Evolutionary conservation across 2,113 vertebrate species (phyloP), one percentile per base, ranked within the genome.

Genomic region (Scopus umbretta): DNA sequence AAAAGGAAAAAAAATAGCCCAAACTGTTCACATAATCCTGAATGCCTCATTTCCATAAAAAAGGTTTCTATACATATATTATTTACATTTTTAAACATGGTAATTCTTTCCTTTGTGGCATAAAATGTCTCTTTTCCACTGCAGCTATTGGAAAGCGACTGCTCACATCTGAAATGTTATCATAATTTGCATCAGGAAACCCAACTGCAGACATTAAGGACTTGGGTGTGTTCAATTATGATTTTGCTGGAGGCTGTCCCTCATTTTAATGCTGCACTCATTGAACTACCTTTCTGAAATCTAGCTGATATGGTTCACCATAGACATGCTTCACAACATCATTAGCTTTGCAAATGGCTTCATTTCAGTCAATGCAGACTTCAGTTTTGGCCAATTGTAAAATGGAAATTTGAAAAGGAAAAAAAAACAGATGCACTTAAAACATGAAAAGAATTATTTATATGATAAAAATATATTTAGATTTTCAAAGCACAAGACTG

Each of bases 391-490:
- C 97, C 97, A 97, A 98, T 75, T 96, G 96, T 96, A 97, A 97
- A 96, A 95, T 62, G 96, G 96, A 98, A 98, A 98, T 98, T 94
- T 97, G 93, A 97, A 97, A 96, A 97, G 93, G 86, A 72, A 81
- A 81, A 79, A 22, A 95, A 97, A 93, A 93, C 97, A 98, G 97
- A 98, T 98, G 98, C 98, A 98, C 98, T 98, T 98, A 98, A 98
- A 98, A 98, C 98, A 98, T 97, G 98, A 98, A 98, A 98, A 98
- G 97, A 98, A 98, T 98, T 98, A 98, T 98, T 98, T 98, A 98
- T 98, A 98, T 98, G 98, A 98, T 98, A 98, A 98, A 98, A 98
- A 98, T 98, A 98, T 98, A 98, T 98, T 98, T 98, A 98, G 98
- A 98, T 98, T 98, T 98, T 98, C 98, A 98, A 98, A 98, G 98